These are phyloP conservation scores for Beris chalybata DNA, from an alignment of 2,888 invertebrate genomes.

Conservation along the genomic window DNA sequence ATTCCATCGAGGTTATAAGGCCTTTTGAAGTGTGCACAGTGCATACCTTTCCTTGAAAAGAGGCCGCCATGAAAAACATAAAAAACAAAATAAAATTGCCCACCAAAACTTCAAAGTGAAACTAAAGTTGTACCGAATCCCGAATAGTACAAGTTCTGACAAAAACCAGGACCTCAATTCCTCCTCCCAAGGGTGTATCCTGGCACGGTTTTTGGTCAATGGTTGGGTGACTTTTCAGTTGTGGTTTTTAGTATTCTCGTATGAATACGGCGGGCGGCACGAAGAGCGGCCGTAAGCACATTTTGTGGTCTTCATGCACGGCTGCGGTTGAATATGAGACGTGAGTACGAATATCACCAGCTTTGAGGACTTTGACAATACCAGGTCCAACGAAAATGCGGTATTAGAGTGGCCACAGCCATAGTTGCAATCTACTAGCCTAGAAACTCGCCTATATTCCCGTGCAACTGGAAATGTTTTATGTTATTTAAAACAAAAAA, in stretches of 20 bases:
- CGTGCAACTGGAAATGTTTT: no score
- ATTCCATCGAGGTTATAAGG: no score
- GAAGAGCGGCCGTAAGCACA: conserved; percentile 5
- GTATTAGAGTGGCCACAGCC: not conserved
- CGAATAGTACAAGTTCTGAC: no score
- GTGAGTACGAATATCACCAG: not conserved
- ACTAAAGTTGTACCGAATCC: no score
- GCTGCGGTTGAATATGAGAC: conserved; percentile 10
- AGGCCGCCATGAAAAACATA: no score
- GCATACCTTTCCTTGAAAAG: no score
- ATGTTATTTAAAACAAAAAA: no score
- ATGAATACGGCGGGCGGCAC: not conserved
- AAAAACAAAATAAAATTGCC: no score
- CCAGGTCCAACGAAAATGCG: conserved; percentile 7
- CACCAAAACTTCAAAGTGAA: no score
- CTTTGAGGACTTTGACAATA: conserved; percentile 5
- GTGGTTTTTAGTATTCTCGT: conserved; percentile 10
- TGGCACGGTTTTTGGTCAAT: conserved; percentile 16
- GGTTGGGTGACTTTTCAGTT: conserved; percentile 15
- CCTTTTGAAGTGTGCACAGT: no score
- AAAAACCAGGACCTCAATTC: no score
- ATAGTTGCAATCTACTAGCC: not conserved
- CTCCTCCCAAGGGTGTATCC: no score
- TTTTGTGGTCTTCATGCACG: conserved; percentile 29
- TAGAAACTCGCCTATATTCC: not conserved